Conservation (phyloP, 2,888 invertebrate genomes). For the Phymatocera aterrima region DNA sequence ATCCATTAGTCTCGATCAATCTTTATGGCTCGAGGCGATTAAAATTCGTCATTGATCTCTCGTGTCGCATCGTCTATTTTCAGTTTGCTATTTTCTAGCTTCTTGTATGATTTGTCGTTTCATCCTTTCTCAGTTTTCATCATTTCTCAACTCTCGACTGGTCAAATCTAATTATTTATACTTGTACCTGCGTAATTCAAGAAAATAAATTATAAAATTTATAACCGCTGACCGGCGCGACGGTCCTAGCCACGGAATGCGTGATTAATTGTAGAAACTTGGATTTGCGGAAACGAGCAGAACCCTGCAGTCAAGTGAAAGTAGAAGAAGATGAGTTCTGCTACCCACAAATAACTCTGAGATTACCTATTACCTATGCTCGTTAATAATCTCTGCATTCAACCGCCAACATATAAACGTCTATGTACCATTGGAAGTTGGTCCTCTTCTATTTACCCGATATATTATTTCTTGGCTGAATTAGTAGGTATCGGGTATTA, state of each 20-base stretch:
- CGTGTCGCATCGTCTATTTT: neutral
- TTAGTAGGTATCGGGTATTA: neutral
- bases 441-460: too few species aligned
- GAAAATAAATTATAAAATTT: neutral
- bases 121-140: slow-evolving; percentile 25
- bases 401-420: neutral
- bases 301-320: slow-evolving; percentile 35
- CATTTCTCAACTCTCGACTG: slow-evolving; percentile 14
- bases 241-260: slow-evolving; percentile 7
- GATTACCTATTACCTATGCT: slow-evolving; percentile 18
- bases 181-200: neutral
- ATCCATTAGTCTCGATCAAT: slow-evolving; percentile 25
- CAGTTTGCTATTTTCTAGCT: slow-evolving; percentile 20
- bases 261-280: slow-evolving; percentile 46
- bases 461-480: neutral
- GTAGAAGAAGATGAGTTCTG: slow-evolving; percentile 34
- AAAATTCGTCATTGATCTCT: slow-evolving; percentile 33
- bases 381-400: neutral
- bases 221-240: neutral
- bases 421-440: neutral
- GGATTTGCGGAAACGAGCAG: slow-evolving; percentile 39
- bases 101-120: slow-evolving; percentile 7
- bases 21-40: slow-evolving; percentile 1
- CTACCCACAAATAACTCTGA: slow-evolving; percentile 29
- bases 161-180: neutral